Evolutionary conservation across 2,797 vertebrate genomes (phyloP).

Genomic region (Botia almorhae): DNA sequence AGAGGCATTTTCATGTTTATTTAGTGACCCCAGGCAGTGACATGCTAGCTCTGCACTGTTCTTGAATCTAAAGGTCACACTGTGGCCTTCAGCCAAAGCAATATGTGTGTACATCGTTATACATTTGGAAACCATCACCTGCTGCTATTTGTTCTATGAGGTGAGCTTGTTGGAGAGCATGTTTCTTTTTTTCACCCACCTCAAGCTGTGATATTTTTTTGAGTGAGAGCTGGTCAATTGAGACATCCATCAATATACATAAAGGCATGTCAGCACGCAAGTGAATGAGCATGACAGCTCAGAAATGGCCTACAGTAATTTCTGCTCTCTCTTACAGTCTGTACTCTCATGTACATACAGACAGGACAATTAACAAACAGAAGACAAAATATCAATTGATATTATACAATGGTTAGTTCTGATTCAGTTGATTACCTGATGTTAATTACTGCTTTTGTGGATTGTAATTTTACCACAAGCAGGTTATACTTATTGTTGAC

Average conservation of each 20-base stretch:
- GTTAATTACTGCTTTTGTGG: no score
- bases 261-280: constrained; percentile 30
- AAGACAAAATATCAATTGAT: background rate
- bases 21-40: constrained; percentile 11
- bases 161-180: no score
- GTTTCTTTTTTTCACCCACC: background rate
- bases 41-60: background rate
- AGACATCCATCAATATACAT: constrained; percentile 43
- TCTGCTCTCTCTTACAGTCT: background rate
- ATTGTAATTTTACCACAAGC: no score
- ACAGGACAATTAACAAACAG: background rate
- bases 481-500: no score
- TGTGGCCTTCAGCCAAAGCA: background rate
- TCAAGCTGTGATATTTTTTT: constrained; percentile 5
- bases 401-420: background rate
- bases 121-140: background rate
- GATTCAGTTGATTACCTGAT: background rate
- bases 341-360: background rate
- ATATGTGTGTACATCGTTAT: background rate
- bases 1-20: background rate
- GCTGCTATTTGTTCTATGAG: background rate
- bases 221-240: constrained; percentile 38
- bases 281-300: constrained; percentile 39
- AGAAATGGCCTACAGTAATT: constrained; percentile 17
- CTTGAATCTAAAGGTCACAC: constrained; percentile 31